Evolutionary conservation across 1,140 invertebrate species (phyloP).

Genomic region (Cotesia vestalis): DNA sequence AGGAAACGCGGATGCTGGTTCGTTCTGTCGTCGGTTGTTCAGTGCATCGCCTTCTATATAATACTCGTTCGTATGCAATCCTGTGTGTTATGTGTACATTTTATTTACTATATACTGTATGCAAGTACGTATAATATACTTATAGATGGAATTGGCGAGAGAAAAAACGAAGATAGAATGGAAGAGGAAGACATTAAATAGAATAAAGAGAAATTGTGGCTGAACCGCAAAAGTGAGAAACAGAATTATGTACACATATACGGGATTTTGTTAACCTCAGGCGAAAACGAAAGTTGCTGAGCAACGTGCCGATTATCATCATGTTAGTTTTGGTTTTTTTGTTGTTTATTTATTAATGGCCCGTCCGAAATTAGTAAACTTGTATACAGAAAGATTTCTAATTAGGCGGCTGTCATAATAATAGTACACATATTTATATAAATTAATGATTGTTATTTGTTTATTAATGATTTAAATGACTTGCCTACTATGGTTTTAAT

Average conservation of each 20-base stretch:
- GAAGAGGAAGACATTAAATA: too few species aligned
- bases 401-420: not conserved
- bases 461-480: too few species aligned
- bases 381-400: not conserved
- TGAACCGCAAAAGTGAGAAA: slow-evolving; percentile 1
- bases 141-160: not conserved
- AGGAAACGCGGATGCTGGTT: slow-evolving; percentile 41
- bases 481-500: too few species aligned
- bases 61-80: slow-evolving; percentile 8
- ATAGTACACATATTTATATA: not conserved
- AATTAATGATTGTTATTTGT: not conserved
- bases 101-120: not conserved
- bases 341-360: too few species aligned
- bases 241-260: slow-evolving; percentile 24
- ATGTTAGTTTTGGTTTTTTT: too few species aligned
- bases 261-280: slow-evolving; percentile 44
- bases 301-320: slow-evolving; percentile 15
- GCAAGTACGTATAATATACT: slow-evolving; percentile 11
- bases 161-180: too few species aligned
- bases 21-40: slow-evolving; percentile 24
- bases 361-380: too few species aligned
- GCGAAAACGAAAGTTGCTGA: slow-evolving; percentile 50
- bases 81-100: slow-evolving; percentile 4
- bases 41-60: slow-evolving; percentile 40
- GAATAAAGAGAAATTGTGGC: not conserved